Percentiles rank a stretch among this genome's conserved stretches.
Conservation (phyloP, 2,113 vertebrate species). For the Henicopernis longicauda region DNA sequence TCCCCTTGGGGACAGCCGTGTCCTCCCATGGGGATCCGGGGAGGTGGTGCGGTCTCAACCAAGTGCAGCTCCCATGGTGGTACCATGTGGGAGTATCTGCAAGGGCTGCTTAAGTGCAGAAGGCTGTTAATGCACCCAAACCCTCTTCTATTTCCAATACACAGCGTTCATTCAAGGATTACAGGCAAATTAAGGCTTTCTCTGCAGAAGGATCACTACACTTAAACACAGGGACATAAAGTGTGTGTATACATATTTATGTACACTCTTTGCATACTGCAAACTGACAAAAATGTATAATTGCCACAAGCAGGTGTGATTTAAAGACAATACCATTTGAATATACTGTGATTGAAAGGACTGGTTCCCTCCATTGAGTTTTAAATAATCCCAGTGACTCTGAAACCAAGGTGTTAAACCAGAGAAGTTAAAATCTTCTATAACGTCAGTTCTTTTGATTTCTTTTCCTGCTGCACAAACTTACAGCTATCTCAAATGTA, state of each 20-base stretch:
- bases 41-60: rapidly evolving
- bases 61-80: no score
- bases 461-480: not conserved
- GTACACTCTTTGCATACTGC: no score
- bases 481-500: not conserved
- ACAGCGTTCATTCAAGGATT: rapidly evolving
- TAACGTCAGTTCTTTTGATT: not conserved
- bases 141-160: not conserved
- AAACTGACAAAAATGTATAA: not conserved
- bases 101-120: not conserved
- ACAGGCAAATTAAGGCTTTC: not conserved
- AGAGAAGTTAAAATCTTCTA: not conserved
- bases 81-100: rapidly evolving
- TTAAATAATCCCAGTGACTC: not conserved
- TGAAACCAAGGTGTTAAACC: not conserved
- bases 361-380: not conserved
- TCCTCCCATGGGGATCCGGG: rapidly evolving
- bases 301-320: not conserved
- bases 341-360: not conserved
- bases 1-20: not conserved
- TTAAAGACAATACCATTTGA: not conserved
- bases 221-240: no score
- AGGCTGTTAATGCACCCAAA: not conserved
- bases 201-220: not conserved
- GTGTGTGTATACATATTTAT: not conserved